Base-by-base conservation (phyloP, 35 echinoderm and acorn worm species). In the Ophiothrix spiculata region DNA sequence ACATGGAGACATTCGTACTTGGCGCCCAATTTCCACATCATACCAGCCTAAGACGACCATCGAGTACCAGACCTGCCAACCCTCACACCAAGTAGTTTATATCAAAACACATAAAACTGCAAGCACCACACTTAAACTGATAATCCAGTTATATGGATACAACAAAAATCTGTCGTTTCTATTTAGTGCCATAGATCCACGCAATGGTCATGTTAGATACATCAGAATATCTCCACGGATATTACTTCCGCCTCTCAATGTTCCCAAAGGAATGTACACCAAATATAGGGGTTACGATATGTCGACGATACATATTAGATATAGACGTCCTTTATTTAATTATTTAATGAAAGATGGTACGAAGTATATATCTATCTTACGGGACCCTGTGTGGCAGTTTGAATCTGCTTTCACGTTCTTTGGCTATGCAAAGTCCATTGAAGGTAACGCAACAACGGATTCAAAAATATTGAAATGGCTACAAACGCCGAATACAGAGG, bases 91-190 rank as follows among this genome's bases (percentile, higher is more conserved):
- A 23, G 19, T 95, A n/a, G 93, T 95, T 2, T 95, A 85, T 33
- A 14, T 88, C 3, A 95, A 95, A 81, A 95, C 93, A 36, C 93
- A 95, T 82, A 95, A 95, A 79, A 95, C 93, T 25, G 93, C 75
- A 38, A 91, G 89, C 49, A 80, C 93, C 17, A 91, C 93, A 0
- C 39, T 88, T 8, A 73, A 89, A 31, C 45, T 81, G 8, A 84
- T 95, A 25, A 64, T 91, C 39, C 77, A 95, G 69, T 64, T 86
- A 21, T 95, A 82, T 69, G 93, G 93, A 0, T 95, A 91, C 39
- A 15, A 32, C 0, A 41, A 86, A 16, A 88, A 95, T 75, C 75
- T 95, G 28, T 79, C 36, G 1, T 95, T 95, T 85, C 75, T 81
- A 31, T 15, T 91, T 35, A 77, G 41, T 37, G 60, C n/a, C n/a